Base-by-base conservation (phyloP, 1,140 invertebrate genomes). In the Lanistes nyassanus region DNA sequence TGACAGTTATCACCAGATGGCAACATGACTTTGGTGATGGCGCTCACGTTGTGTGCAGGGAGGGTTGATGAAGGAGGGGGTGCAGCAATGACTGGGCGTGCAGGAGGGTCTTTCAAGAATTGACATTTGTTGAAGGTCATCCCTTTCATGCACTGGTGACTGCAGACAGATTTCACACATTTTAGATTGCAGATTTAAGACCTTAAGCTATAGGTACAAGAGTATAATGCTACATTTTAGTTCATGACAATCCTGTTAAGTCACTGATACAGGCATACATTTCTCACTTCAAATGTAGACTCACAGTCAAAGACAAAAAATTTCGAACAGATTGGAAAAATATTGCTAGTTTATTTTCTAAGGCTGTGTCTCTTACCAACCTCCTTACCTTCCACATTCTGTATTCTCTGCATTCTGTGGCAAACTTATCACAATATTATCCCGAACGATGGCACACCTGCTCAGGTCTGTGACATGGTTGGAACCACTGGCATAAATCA, bases 61-160 rank as follows among this genome's bases (percentile, higher is more conserved):
- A 77, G 74, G 42, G 69, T 53, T 53, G 79, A 78, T 53, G 79
- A 69, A 1, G 78, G 76, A 47, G 81, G 80, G 55, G 81, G 79
- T 58, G 82, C 76, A 51, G 79, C 76, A 62, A 82, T 80, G 19
- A 76, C 76, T 37, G 82, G 82, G 21, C 81, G 77, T 21, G 78
- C 76, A 34, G 78, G 76, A 21, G 81, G 82, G n/a, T 81, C 78
- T 16, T 73, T 72, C 64, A 84, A 71, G 47, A 80, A 73, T 36
- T 77, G 55, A 1, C 77, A 67, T 56, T 76, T 83, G 42, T 72
- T 76, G 55, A 83, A 76, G 1, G 58, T 65, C 58, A 60, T 74
- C 26, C 75, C 69, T 13, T 66, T 42, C 19, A 23, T 56, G 37
- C 55, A 68, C n/a, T 37, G 74, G 47, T 37, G 21, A 70, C 73